phyloP scores from a whole-genome alignment of 1,140 invertebrate genomes.

The Artemia franciscana region DNA sequence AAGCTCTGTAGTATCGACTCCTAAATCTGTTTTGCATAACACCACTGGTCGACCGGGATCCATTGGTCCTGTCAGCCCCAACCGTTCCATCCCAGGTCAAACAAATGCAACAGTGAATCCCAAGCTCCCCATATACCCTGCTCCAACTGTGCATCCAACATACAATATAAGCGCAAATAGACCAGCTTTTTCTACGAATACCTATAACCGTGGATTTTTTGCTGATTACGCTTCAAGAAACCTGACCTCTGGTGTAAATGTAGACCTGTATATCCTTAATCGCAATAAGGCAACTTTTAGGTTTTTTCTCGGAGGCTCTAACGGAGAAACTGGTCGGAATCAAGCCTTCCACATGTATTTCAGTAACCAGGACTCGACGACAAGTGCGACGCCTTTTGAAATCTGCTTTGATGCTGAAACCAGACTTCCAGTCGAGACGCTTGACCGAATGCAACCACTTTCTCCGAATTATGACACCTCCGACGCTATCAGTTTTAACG shows the following conservation, averaged over 20 bases:
- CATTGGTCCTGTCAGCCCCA: no score
- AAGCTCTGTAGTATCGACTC: no score
- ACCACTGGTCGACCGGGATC: no score
- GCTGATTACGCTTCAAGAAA: background rate
- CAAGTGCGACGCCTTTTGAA: background rate
- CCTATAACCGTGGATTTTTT: background rate
- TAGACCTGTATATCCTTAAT: background rate
- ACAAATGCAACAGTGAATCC: no score
- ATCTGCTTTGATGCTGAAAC: background rate
- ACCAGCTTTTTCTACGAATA: background rate
- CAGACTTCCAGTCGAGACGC: background rate
- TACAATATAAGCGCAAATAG: no score
- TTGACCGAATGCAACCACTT: background rate
- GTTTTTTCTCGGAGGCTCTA: background rate
- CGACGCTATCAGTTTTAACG: background rate
- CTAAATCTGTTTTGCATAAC: no score
- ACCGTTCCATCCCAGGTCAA: no score
- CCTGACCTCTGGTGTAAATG: background rate
- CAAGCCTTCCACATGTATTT: background rate
- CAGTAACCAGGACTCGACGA: background rate
- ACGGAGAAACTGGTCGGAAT: background rate
- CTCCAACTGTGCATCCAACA: no score
- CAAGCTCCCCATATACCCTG: no score
- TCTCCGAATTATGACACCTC: background rate
- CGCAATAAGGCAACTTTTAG: background rate